Conservation (phyloP, 1,140 invertebrate species). For the Metopolophium dirhodum region DNA sequence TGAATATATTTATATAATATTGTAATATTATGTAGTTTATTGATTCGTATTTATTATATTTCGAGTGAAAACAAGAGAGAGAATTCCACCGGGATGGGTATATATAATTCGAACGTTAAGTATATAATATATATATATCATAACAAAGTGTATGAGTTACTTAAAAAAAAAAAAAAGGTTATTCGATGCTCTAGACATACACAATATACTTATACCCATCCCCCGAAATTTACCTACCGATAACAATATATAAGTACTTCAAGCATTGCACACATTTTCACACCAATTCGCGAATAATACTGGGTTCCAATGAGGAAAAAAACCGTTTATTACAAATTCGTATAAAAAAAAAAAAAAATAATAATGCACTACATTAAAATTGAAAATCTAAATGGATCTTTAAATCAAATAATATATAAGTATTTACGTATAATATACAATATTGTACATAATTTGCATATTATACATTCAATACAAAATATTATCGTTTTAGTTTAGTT, state of each 20-base stretch:
- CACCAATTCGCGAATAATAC: slow-evolving; percentile 4
- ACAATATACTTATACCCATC: slow-evolving; percentile 16
- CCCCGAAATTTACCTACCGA: slow-evolving; percentile 24
- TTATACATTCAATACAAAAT: neutral
- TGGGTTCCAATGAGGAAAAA: slow-evolving; percentile 19
- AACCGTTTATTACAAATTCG: neutral
- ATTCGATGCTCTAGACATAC: neutral
- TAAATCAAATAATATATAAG: neutral
- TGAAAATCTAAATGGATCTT: neutral
- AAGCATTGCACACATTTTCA: slow-evolving; percentile 27
- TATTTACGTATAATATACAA: neutral
- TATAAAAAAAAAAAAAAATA: neutral
- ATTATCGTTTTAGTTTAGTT: neutral
- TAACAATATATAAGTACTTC: slow-evolving; percentile 37
- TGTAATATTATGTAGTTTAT: neutral
- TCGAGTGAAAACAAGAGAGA: slow-evolving; percentile 32
- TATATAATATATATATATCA: neutral
- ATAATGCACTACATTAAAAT: slow-evolving; percentile 29
- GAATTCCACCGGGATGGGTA: slow-evolving; percentile 38
- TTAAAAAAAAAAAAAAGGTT: slow-evolving; percentile 5
- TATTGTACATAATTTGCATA: too few relatives aligned
- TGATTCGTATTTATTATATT: neutral
- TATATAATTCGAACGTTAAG: neutral
- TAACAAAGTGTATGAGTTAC: neutral
- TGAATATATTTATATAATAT: neutral